Base-by-base conservation (phyloP, 1,140 invertebrate genomes). In the Drosophila santomea region DNA sequence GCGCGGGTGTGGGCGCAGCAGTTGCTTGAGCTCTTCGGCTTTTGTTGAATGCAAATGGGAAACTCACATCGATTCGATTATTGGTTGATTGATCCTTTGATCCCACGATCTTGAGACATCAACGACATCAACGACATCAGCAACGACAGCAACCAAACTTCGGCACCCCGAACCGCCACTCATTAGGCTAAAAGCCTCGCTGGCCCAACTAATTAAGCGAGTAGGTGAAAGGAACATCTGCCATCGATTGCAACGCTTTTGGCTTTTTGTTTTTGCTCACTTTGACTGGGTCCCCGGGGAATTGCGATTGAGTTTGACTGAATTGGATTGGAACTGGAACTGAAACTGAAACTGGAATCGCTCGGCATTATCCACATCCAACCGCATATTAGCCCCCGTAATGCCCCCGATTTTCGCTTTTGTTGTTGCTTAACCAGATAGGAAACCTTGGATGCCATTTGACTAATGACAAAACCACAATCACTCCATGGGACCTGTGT, bases 111-210 rank as follows among this genome's bases (percentile, higher is more conserved):
- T 47, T n/a, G 51, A 23, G 10, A 15, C 4, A 32, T 3, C 8
- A 32, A 32, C 20, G 20, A 20, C 1, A 20, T 2, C 32, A 32
- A n/a, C n/a, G n/a, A n/a, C n/a, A n/a, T n/a, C n/a, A n/a, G n/a
- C n/a, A n/a, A 6, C 28, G 28, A 32, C 8, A 10, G 7, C 28
- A 32, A 32, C 28, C 28, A 32, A 32, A 8, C 36, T 8, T 5
- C 38, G 7, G 10, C 25, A 5, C 36, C 60, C 39, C 15, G 1
- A 7, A 32, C 32, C 35, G 10, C 11, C 6, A n/a, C 51, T 86
- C 83, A 86, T 86, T 83, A 86, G 79, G 59, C 75, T 86, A 88
- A 86, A 83, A 86, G 80, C 78, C 52, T 54, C 41, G 62, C 41
- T 35, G 56, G 69, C 57, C 50, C 52, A 72, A 72, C 78, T 82